Percentiles rank a stretch among this genome's conserved stretches.
Evolutionary conservation across 2,797 vertebrate species (phyloP).

Genomic region (Vultur gryphus): DNA sequence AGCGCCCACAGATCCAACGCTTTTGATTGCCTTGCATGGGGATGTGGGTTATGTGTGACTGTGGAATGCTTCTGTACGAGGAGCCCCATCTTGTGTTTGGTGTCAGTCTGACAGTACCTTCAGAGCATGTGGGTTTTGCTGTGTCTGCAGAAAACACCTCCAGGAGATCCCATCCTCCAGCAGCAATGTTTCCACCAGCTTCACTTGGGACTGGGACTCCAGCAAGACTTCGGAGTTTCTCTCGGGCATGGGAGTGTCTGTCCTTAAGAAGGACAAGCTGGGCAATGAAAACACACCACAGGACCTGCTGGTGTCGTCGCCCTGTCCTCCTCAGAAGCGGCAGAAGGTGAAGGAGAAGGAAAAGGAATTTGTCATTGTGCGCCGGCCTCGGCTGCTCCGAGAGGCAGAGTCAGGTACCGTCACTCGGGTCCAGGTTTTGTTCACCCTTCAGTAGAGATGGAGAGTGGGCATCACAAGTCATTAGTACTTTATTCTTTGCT

Average conservation of each 20-base stretch:
- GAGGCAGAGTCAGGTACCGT: constrained; percentile 67
- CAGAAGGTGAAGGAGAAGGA: constrained; percentile 77
- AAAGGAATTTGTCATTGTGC: constrained; percentile 78
- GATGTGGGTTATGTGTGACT: rapidly evolving
- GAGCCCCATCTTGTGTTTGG: too few relatives aligned
- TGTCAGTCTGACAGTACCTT: background rate
- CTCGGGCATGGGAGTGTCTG: constrained; percentile 63
- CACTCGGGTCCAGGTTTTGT: rapidly evolving
- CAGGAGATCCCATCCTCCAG: constrained; percentile 78
- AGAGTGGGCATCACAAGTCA: background rate
- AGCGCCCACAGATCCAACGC: rapidly evolving
- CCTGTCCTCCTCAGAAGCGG: constrained; percentile 75
- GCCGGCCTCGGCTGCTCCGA: constrained; percentile 74
- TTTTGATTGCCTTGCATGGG: rapidly evolving
- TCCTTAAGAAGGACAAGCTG: constrained; percentile 72
- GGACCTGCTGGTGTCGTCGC: constrained; percentile 71
- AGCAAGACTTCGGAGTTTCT: constrained; percentile 71
- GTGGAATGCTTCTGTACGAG: background rate
- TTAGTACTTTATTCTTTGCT: background rate
- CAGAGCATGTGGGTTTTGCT: background rate
- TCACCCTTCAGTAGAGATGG: rapidly evolving
- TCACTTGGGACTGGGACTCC: constrained; percentile 71
- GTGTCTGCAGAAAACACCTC: constrained; percentile 74
- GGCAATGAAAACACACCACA: constrained; percentile 82
- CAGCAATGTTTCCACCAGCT: constrained; percentile 72